Conservation (phyloP, 2,888 invertebrate genomes). For the Heliconius ismenius region DNA sequence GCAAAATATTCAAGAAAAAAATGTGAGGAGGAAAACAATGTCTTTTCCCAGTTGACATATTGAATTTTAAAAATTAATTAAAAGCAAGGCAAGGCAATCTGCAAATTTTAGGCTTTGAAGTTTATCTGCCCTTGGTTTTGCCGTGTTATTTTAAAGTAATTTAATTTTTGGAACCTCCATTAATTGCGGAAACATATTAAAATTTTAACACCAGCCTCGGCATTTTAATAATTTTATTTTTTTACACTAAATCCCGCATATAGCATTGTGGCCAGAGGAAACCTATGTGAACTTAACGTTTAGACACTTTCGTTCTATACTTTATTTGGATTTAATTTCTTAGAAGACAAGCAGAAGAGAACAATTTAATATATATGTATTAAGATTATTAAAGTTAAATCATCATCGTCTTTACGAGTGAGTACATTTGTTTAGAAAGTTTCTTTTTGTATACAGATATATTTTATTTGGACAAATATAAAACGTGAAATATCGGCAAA, state of each 20-base stretch:
- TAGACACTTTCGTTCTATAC: no score
- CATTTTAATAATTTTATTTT: neutral
- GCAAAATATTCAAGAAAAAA: neutral
- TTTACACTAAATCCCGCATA: no score
- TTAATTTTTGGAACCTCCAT: neutral
- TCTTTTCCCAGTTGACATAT: no score
- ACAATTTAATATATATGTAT: no score
- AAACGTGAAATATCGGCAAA: slow-evolving; percentile 4
- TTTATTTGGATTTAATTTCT: no score
- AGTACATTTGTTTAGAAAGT: no score
- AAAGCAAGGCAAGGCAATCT: neutral
- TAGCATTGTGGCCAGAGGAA: no score
- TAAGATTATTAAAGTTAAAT: neutral
- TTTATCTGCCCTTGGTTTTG: neutral
- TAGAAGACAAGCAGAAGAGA: neutral
- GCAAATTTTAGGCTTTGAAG: neutral
- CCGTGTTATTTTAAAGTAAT: neutral
- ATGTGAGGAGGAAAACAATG: no score
- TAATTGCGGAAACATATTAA: neutral
- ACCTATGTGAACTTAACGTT: no score
- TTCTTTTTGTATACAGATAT: neutral
- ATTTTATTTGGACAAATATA: neutral
- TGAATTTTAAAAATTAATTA: neutral
- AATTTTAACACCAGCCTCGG: neutral
- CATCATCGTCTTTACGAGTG: neutral